Evolutionary conservation across 2,113 vertebrate genomes (phyloP), one percentile per base, ranked within the genome.

Genomic region (Oophaga pumilio): DNA sequence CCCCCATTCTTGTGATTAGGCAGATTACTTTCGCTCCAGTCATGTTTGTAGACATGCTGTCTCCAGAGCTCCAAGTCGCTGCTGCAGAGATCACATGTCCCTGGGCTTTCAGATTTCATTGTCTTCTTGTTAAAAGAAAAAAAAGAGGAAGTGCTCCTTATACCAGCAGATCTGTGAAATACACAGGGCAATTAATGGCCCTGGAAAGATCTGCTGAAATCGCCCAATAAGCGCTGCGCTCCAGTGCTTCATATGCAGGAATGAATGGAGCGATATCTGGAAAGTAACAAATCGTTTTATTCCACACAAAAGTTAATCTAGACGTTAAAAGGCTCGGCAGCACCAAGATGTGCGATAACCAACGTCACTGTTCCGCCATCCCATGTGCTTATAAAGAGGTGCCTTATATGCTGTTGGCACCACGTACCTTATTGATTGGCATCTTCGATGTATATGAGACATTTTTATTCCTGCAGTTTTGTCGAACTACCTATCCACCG

Each of bases 31-130:
- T 82, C 3, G n/a, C 26, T 66, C 57, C 62, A 50, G 33, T 66
- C 57, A 66, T 82, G 60, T n/a, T 66, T 66, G 60, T 82, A 82
- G 60, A 82, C 60, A 52, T 82, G 62, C 80, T 66, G 80, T 82
- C 80, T 82, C 80, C 24, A 33, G 24, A 79, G 53, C 77, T 79
- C 53, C 60, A 64, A 43, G 52, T 68, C 24, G 62, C 80, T 82
- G 80, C 80, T 10, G 80, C 80, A n/a, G 26, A 50, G 80, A 82
- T 82, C 80, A 82, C 59, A 49, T 82, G 79, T 49, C 79, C 33
- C 22, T 52, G 20, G 60, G 80, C 60, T 50, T 50, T 74, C 49
- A 6, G 60, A 43, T 24, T 33, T 52, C 20, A 82, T 82, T 82
- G 80, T 82, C 80, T n/a, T 52, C 80, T 66, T 33, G 28, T 50